Conservation (phyloP, 2,888 invertebrate species). For the Steinernema hermaphroditum region DNA sequence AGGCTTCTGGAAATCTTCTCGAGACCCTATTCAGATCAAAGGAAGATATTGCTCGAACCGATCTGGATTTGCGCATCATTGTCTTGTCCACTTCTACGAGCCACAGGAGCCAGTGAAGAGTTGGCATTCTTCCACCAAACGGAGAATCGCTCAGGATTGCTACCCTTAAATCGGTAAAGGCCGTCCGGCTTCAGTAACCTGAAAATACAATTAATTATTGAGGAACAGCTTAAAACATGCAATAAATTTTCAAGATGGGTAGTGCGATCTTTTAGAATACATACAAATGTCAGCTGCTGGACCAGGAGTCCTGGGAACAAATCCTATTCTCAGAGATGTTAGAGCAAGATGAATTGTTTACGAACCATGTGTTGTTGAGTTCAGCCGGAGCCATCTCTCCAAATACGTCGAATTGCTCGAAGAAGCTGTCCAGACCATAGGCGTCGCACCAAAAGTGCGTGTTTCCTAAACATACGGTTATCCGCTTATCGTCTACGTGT, state of each 20-base stretch:
- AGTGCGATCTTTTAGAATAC: not conserved
- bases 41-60: too few relatives aligned
- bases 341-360: not conserved
- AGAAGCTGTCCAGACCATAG: conserved; percentile 48
- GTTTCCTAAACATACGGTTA: conserved; percentile 41
- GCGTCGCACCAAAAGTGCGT: conserved; percentile 54
- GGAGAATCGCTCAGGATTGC: not conserved
- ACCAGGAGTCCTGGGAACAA: too few relatives aligned
- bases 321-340: too few relatives aligned
- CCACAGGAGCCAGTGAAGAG: too few relatives aligned
- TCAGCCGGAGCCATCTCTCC: conserved; percentile 46
- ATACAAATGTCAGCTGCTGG: too few relatives aligned
- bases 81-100: too few relatives aligned
- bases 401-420: conserved; percentile 48
- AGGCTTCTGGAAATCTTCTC: too few relatives aligned
- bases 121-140: not conserved
- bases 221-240: not conserved
- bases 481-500: not conserved
- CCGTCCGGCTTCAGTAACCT: conserved; percentile 17
- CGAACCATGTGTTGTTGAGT: conserved; percentile 49
- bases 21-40: too few relatives aligned
- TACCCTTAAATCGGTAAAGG: not conserved
- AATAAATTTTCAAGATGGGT: not conserved
- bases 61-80: too few relatives aligned
- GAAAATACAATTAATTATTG: not conserved